Evolutionary conservation across 2,888 invertebrate genomes (phyloP), one percentile per base, ranked within the genome.

Genomic region (Parthenolecanium corni): DNA sequence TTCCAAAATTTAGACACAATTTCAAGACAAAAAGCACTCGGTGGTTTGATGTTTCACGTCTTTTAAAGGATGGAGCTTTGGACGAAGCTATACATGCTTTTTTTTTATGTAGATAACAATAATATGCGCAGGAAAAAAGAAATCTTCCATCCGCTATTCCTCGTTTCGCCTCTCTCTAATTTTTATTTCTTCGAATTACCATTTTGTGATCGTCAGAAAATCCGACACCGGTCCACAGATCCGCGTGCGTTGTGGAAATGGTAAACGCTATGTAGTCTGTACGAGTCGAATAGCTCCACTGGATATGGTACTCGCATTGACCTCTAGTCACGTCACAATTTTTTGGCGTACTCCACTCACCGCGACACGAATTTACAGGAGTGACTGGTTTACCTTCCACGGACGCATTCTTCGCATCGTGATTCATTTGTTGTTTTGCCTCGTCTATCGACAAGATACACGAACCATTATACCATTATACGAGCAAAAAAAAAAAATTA

Each of bases 181-280:
- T 44, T 44, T 44, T 44, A 6, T 18, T 44, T 44, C 44, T 44
- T 18, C 4, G 31, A 31, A 31, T 74, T 73, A 85, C 86, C 92
- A 92, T 92, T 73, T 81, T 85, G 68, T 81, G 83, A 71, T 90
- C 83, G 65, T 88, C 79, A 54, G 89, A 89, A 72, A 93, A 93
- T 1, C 85, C 93, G 65, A 93, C 88, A 0, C 92, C 93, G 0
- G 92, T 92, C 93, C 93, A 93, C 9, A 81, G 79, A 67, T 87
- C 82, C 1, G 82, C 84, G 68, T 89, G 80, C 40, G 79, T 83
- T 0, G 90, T 90, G 47, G 81, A 80, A 53, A 93, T 82, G 1
- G 85, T 86, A 75, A 92, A 93, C 51, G 79, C 76, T 66, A 93
- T 82, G 63, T 84, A 82, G 71, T 91, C 90, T 70, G 81, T 80